A percentile compares a stretch with the other conserved stretches of the same genome.
Evolutionary conservation across 2,888 invertebrate species (phyloP).

Genomic region (Tachina fera): DNA sequence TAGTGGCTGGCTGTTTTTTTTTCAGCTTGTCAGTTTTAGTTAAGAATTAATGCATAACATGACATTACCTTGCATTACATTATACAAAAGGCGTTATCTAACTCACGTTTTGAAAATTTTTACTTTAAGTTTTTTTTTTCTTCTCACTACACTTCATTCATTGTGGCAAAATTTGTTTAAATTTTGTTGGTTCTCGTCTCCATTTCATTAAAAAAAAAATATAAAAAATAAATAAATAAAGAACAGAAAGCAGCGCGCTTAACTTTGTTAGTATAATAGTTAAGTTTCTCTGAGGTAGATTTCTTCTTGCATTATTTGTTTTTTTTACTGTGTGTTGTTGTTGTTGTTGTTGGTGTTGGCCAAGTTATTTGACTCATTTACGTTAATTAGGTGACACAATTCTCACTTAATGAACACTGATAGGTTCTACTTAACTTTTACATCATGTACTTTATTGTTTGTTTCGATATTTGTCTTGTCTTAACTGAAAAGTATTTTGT

Average conservation of each 20-base stretch:
- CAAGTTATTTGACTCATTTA: conserved; percentile 75
- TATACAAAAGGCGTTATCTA: conserved; percentile 71
- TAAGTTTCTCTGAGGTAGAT: conserved; percentile 17
- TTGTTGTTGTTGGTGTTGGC: conserved; percentile 74
- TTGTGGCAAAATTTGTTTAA: conserved; percentile 47
- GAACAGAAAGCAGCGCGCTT: conserved; percentile 32
- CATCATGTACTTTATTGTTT: conserved; percentile 67
- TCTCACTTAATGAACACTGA: conserved; percentile 80
- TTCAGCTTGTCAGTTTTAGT: conserved; percentile 57
- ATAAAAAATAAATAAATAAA: neutral
- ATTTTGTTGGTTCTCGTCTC: conserved; percentile 45
- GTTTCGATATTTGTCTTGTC: conserved; percentile 48
- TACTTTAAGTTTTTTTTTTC: conserved; percentile 15
- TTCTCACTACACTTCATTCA: conserved; percentile 12
- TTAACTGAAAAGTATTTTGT: conserved; percentile 55
- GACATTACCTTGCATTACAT: conserved; percentile 71
- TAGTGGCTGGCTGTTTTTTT: conserved; percentile 9
- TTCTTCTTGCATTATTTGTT: conserved; percentile 73
- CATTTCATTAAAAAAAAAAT: conserved; percentile 29
- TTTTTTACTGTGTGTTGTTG: conserved; percentile 72
- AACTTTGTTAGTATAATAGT: conserved; percentile 50
- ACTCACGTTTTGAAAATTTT: conserved; percentile 69
- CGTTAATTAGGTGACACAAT: conserved; percentile 82
- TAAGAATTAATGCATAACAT: conserved; percentile 71
- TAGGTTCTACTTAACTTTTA: conserved; percentile 69